These are phyloP conservation scores for Crotophaga sulcirostris DNA, from an alignment of 2,113 vertebrate genomes.

Conservation along the genomic window DNA sequence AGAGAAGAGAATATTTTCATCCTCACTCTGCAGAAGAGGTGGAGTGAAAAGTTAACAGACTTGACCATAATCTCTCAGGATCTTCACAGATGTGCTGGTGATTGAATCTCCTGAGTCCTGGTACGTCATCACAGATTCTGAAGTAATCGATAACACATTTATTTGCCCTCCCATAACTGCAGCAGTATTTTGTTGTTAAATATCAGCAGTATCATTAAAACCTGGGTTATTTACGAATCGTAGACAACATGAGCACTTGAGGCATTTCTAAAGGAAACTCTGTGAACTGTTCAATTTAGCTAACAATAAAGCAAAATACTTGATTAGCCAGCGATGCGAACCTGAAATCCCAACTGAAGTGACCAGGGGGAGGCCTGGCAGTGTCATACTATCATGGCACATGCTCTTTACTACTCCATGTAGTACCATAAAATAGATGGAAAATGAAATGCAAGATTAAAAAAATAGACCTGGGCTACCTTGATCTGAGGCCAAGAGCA, in stretches of 20 bases:
- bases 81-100: neutral
- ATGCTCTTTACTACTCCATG: neutral
- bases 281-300: neutral
- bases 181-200: slow-evolving; percentile 44
- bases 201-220: slow-evolving; percentile 51
- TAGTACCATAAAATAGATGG: neutral
- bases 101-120: neutral
- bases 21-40: neutral
- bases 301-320: neutral
- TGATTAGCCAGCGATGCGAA: neutral
- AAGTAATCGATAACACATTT: neutral
- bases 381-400: neutral
- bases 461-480: neutral
- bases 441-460: neutral
- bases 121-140: neutral
- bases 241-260: neutral
- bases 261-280: slow-evolving; percentile 46
- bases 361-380: neutral
- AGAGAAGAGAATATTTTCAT: neutral
- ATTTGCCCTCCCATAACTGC: slow-evolving; percentile 40
- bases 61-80: neutral
- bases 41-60: neutral
- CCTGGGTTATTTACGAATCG: slow-evolving; percentile 35
- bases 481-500: neutral
- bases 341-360: slow-evolving; percentile 11